Evolutionary conservation across 2,113 vertebrate genomes (phyloP), one percentile per base, ranked within the genome.

Genomic region (Andinoacara biseriatus): DNA sequence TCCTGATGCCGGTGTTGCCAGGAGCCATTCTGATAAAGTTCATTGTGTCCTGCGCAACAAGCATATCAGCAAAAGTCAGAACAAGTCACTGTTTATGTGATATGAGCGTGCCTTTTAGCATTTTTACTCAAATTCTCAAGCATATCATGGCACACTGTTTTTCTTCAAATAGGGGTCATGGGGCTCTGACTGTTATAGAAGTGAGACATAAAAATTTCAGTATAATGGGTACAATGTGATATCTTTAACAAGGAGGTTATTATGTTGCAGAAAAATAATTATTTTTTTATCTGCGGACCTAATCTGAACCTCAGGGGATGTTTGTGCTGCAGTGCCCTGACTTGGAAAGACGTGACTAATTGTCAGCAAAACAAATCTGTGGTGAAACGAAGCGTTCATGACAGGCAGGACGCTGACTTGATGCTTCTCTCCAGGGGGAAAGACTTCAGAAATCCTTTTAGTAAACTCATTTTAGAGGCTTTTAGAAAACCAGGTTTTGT

Each of bases 281-380:
- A 24, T 13, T 20, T 33, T 80, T 22, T 88, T 29, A 63, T 91
- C 29, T 67, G 8, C 7, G 3, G 80, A 60, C 58, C 57, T 58
- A n/a, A 54, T 86, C 59, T 62, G 43, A 75, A 69, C 65, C 61
- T 40, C 56, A 2, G 76, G 80, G 74, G 74, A 76, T 43, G 56
- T 58, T 87, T 78, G 65, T 59, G 72, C 85, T 58, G 58, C 61
- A 14, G 22, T 18, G 54, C 78, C 82, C 4, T 79, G 58, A 91
- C 79, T 78, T 61, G 61, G 79, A 86, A 82, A 87, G 82, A 84
- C 80, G 81, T 67, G 89, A 83, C 87, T 89, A 84, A 92, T 87
- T 90, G 81, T 78, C 22, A 76, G 84, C 76, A 76, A 91, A 90
- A 88, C 72, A 81, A 76, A 86, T 85, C 78, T 76, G 63, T 22